Base-by-base conservation (phyloP, 2,888 invertebrate genomes). In the Atethmia centrago region DNA sequence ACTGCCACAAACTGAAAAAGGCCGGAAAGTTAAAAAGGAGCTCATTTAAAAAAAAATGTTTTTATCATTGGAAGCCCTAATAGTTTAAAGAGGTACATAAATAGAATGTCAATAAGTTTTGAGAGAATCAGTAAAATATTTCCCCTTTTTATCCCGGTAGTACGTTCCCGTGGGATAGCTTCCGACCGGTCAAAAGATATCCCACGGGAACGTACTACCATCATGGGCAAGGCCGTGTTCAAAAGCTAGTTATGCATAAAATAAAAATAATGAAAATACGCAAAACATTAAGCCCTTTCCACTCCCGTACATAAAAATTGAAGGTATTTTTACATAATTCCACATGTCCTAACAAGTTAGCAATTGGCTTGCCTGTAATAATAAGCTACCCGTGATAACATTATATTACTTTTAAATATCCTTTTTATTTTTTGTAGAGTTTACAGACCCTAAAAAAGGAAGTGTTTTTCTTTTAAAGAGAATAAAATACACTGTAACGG, bases 311-410 rank as follows among this genome's bases (percentile, higher is more conserved):
- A 10, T 45, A 47, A 49, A 55, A 49, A 56, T 14, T n/a, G 5
- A 3, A 25, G 19, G 25, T 64, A 64, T 58, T 66, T 66, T 69
- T 28, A 51, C n/a, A 31, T 51, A 45, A 31, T 42, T 55, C 25
- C 56, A 78, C 31, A 47, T 66, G 47, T 59, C 8, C 31, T 45
- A 67, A 63, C 79, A 67, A 53, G 62, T 71, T 53, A 31, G 7
- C 56, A 49, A 55, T 64, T 58, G 58, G 58, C 47, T 53, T 36
- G 53, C 63, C 45, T 79, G 77, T 72, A 58, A 71, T 58, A 79
- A 79, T 67, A 78, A 51, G 28, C 31, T 21, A 16, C 5, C n/a
- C n/a, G 36, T 42, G 59, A 65, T 61, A 71, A 65, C 31, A 42
- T 25, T 71, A 71, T 36, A 55, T 49, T 61, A 71, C 25, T 59